Evolutionary conservation across 1,140 invertebrate species (phyloP).

Genomic region (Lycorma delicatula): DNA sequence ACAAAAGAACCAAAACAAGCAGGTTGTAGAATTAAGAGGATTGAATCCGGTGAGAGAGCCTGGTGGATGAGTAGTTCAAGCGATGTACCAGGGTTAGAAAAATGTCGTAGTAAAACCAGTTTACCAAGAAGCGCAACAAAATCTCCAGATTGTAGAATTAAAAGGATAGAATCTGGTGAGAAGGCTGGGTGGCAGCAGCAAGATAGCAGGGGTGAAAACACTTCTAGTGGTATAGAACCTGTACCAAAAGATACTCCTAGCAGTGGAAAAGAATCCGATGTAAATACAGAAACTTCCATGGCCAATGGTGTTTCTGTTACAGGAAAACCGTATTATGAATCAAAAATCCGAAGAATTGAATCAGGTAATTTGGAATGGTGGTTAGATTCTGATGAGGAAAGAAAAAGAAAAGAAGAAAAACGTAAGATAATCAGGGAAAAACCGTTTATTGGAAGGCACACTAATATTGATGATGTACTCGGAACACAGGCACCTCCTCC

Average conservation of each 20-base stretch:
- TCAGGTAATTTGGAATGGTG: slow-evolving; percentile 19
- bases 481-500: slow-evolving; percentile 42
- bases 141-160: not conserved
- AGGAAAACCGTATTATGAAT: too few relatives aligned
- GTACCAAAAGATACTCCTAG: not conserved
- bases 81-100: not conserved
- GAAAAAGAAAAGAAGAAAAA: slow-evolving; percentile 10
- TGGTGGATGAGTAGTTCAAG: slow-evolving; percentile 45
- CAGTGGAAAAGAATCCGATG: too few relatives aligned
- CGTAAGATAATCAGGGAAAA: slow-evolving; percentile 2
- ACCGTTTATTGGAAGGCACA: slow-evolving; percentile 66
- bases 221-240: not conserved
- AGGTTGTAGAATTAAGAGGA: slow-evolving; percentile 11
- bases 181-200: not conserved
- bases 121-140: not conserved
- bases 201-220: not conserved
- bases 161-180: not conserved
- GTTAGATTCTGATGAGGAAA: slow-evolving; percentile 16
- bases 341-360: not conserved
- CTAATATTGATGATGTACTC: slow-evolving; percentile 74
- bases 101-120: not conserved
- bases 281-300: not conserved
- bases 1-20: not conserved
- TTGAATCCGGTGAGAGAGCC: slow-evolving; percentile 46
- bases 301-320: not conserved